Evolutionary conservation across 1,140 invertebrate species (phyloP).

Genomic region (Ptiloglossa arizonensis): DNA sequence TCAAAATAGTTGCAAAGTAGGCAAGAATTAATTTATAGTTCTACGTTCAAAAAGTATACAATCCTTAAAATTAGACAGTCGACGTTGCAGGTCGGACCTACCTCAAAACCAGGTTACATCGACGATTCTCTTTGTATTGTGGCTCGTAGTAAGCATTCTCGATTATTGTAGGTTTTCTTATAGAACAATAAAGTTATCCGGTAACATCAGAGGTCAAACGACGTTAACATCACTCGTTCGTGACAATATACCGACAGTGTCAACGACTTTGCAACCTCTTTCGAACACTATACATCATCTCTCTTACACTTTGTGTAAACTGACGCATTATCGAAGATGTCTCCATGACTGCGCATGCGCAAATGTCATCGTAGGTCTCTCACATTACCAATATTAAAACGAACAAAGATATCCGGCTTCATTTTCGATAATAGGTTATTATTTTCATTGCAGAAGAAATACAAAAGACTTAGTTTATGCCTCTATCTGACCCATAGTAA

Average conservation of each 20-base stretch:
- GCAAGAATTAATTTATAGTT: background rate
- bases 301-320: too few relatives aligned
- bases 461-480: too few relatives aligned
- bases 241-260: background rate
- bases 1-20: background rate
- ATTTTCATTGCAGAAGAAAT: too few relatives aligned
- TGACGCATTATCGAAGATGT: background rate
- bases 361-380: background rate
- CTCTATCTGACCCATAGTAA: too few relatives aligned
- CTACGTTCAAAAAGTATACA: too few relatives aligned
- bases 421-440: too few relatives aligned
- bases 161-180: too few relatives aligned
- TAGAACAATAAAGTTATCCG: background rate
- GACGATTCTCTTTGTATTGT: background rate
- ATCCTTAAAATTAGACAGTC: background rate
- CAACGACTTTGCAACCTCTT: conserved; percentile 12
- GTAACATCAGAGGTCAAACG: conserved; percentile 11
- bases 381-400: too few relatives aligned
- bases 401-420: too few relatives aligned
- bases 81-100: background rate
- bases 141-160: background rate
- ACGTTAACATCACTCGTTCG: background rate
- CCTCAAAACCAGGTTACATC: conserved; percentile 19
- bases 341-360: background rate
- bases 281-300: conserved; percentile 8